These are phyloP conservation scores for Desmodus rotundus DNA, from an alignment of 2,113 vertebrate species.

Conservation along the genomic window DNA sequence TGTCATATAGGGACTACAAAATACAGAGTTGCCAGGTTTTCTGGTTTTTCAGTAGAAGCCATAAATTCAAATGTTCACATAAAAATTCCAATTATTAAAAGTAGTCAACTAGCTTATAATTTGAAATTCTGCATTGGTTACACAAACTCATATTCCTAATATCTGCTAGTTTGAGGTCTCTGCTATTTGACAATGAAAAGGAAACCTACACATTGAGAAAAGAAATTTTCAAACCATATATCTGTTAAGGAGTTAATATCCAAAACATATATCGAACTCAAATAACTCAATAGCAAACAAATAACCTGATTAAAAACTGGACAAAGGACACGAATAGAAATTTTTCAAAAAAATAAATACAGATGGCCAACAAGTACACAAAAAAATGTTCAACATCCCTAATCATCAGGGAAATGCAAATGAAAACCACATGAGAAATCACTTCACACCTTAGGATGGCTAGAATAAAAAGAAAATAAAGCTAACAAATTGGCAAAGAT, in stretches of 20 bases:
- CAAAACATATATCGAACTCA: neutral
- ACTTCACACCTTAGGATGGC: neutral
- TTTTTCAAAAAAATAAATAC: neutral
- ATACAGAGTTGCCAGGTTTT: neutral
- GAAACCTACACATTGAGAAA: neutral
- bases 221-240: neutral
- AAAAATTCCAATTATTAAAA: neutral
- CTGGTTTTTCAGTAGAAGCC: neutral
- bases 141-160: neutral
- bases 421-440: neutral
- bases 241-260: neutral
- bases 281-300: neutral
- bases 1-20: neutral
- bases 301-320: neutral
- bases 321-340: neutral
- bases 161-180: neutral
- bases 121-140: neutral
- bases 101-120: neutral
- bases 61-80: neutral
- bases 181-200: neutral
- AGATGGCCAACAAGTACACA: neutral
- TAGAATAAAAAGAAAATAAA: neutral
- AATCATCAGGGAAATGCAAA: neutral
- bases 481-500: neutral
- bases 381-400: neutral